These are phyloP conservation scores for Drosophila differens DNA, from an alignment of 2,888 invertebrate genomes.

Conservation along the genomic window DNA sequence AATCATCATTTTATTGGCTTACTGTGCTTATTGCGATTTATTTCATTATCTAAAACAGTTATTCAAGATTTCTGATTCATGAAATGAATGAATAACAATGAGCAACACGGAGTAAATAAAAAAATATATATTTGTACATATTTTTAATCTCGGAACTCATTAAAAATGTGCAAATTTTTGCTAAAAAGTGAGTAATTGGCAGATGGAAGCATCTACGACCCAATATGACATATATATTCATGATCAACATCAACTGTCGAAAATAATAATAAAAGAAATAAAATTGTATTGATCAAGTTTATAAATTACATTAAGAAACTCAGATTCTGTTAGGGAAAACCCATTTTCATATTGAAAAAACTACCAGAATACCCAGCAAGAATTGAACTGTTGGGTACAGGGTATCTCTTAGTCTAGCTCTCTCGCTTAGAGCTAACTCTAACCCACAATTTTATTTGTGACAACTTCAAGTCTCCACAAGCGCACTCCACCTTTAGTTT, in stretches of 20 bases:
- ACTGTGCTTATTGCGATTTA: neutral
- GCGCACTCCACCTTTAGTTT: neutral
- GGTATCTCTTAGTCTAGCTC: neutral
- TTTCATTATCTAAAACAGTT: neutral
- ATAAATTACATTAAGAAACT: neutral
- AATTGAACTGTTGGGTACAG: neutral
- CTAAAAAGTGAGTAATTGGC: neutral
- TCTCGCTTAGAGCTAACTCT: neutral
- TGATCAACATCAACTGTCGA: neutral
- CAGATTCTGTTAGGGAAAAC: neutral
- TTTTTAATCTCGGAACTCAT: neutral
- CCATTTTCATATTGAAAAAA: neutral
- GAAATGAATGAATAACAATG: constrained; percentile 12
- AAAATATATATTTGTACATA: neutral
- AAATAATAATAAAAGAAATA: neutral
- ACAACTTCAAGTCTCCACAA: neutral
- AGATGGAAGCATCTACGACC: neutral
- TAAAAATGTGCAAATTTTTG: neutral
- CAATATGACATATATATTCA: neutral
- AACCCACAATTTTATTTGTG: neutral
- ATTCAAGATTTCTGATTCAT: constrained; percentile 27
- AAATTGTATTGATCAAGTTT: neutral
- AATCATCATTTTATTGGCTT: neutral
- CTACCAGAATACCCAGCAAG: neutral
- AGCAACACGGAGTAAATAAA: neutral